phyloP scores from a whole-genome alignment of 1,140 invertebrate species.

The Aradophagus sp. region DNA sequence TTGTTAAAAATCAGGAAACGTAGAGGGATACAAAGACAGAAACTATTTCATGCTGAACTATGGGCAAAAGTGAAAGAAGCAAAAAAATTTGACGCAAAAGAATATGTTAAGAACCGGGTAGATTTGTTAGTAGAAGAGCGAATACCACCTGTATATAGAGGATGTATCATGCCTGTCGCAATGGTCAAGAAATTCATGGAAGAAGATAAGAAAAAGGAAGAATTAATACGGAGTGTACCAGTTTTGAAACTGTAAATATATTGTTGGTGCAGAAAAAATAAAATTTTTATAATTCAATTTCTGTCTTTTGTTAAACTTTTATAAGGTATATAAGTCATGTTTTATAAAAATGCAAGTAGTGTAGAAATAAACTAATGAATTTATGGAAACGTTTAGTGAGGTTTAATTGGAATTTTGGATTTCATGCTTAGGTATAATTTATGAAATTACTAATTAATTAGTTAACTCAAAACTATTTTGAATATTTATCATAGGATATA shows the following conservation, averaged over 20 bases:
- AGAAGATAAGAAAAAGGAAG: constrained; percentile 50
- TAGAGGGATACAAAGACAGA: constrained; percentile 83
- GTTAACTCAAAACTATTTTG: too few relatives aligned
- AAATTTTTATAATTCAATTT: background rate
- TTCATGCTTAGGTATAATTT: too few relatives aligned
- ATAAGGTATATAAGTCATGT: background rate
- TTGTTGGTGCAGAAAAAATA: constrained; percentile 3
- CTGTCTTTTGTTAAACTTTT: too few relatives aligned
- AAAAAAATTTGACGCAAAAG: constrained; percentile 83
- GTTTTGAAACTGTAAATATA: constrained; percentile 56
- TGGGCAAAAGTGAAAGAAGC: constrained; percentile 82
- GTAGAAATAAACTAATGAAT: too few relatives aligned
- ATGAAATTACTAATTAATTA: too few relatives aligned
- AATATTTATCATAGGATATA: too few relatives aligned
- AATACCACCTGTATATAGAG: constrained; percentile 79
- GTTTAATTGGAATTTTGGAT: too few relatives aligned
- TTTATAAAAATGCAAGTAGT: too few relatives aligned
- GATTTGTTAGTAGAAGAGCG: constrained; percentile 78
- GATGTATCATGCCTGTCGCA: constrained; percentile 79
- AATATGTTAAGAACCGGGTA: constrained; percentile 81
- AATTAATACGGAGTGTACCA: constrained; percentile 41
- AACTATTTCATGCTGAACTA: constrained; percentile 82
- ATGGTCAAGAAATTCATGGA: constrained; percentile 76
- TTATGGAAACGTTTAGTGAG: too few relatives aligned
- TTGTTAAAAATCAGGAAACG: constrained; percentile 82